Evolutionary conservation across 2,113 vertebrate genomes (phyloP).

Genomic region (Nipponia nippon): DNA sequence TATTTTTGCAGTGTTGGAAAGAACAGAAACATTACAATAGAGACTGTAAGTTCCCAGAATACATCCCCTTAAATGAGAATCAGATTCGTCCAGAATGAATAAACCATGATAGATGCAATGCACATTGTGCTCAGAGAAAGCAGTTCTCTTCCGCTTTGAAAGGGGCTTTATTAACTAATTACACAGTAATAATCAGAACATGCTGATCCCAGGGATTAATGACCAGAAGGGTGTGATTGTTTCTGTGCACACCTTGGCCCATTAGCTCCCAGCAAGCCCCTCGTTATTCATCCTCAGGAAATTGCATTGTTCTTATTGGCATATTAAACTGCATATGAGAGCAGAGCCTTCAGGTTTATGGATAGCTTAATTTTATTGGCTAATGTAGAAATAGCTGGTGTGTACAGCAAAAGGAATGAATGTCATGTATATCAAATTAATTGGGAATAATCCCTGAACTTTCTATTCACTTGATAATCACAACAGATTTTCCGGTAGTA

Average conservation of each 20-base stretch:
- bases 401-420: background rate
- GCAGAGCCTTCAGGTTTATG: background rate
- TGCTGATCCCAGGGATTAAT: background rate
- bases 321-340: background rate
- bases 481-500: background rate
- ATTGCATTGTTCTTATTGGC: background rate
- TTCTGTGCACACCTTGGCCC: constrained; percentile 13
- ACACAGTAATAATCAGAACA: constrained; percentile 14
- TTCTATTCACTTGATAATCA: background rate
- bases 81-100: background rate
- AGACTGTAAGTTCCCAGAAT: background rate
- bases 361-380: background rate
- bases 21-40: background rate
- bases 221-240: background rate
- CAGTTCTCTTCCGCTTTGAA: background rate
- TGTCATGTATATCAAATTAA: background rate
- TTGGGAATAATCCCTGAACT: background rate
- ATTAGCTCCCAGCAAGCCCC: background rate
- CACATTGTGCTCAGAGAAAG: background rate
- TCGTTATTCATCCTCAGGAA: constrained; percentile 11
- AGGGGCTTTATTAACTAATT: constrained; percentile 33
- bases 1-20: background rate
- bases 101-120: background rate
- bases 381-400: background rate
- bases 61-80: background rate